Evolutionary conservation across 2,888 invertebrate genomes (phyloP), one percentile per base, ranked within the genome.

Genomic region (Scaptomyza caliginosa): DNA sequence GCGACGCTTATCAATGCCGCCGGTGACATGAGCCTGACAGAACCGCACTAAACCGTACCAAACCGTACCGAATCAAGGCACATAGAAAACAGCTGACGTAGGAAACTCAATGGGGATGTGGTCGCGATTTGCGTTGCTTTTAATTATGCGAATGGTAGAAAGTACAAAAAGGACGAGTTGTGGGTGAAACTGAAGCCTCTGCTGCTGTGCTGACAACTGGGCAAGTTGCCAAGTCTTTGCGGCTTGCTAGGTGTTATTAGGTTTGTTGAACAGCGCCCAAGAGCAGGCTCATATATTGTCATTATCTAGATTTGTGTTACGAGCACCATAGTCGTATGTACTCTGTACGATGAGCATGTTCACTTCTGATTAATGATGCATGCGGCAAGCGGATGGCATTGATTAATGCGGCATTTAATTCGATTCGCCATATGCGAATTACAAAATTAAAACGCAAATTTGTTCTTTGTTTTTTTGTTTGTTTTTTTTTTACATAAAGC

Each of bases 311-410:
- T 74, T 59, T 73, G 46, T 60, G 48, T 58, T 72, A 67, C 50
- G 39, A 49, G 26, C 40, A 51, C 17, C 45, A 52, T 42, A 50
- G 46, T 26, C 50, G 19, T n/a, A n/a, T 26, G 28, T 24, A 51
- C 1, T 26, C 4, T 17, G 4, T 21, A 13, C 21, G 39, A 34
- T 23, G 28, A 56, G 23, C 10, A 28, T 45, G 45, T 19, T 11
- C 51, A 48, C 46, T 39, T 48, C 43, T 85, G 82, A 85, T 85
- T 85, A 82, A 85, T 85, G 79, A 82, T 77, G 64, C 58, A 55
- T 45, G 17, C 24, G 21, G 24, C 46, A 28, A 32, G 5, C 26
- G 21, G 24, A 19, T 40, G 54, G 13, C 68, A 56, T 55, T 77
- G 55, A 68, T 67, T 54, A 56, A 59, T 60, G 39, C 32, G 2